These are phyloP conservation scores for Battus philenor DNA, from an alignment of 1,140 invertebrate species.

Conservation along the genomic window DNA sequence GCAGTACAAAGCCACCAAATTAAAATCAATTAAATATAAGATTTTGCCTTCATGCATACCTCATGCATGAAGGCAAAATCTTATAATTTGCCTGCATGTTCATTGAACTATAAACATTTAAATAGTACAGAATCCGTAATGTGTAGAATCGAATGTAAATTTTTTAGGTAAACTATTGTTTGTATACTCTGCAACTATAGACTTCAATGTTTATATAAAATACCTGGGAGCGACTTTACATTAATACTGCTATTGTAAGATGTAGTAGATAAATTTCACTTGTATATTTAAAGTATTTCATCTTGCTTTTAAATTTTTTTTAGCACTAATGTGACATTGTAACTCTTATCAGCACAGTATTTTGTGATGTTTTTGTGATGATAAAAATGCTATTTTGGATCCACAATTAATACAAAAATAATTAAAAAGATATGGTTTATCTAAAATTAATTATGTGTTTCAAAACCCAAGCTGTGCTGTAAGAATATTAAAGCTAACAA, in stretches of 20 bases:
- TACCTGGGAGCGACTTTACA: conserved; percentile 35
- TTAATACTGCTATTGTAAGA: conserved; percentile 62
- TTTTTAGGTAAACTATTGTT: conserved; percentile 1
- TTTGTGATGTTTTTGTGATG: conserved; percentile 13
- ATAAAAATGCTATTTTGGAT: conserved; percentile 14
- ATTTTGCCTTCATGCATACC: no score
- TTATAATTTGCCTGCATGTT: no score
- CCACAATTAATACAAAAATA: conserved; percentile 20
- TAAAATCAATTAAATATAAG: no score
- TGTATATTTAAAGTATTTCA: conserved; percentile 5
- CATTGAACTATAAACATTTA: conserved; percentile 14
- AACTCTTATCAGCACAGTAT: background rate
- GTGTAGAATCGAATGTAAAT: conserved; percentile 6
- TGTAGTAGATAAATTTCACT: conserved; percentile 29
- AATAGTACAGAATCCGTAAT: no score
- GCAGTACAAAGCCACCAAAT: no score
- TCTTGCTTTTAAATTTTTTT: background rate
- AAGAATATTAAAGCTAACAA: conserved; percentile 61
- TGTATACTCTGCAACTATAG: conserved; percentile 22
- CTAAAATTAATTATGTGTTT: conserved; percentile 30
- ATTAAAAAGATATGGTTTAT: conserved; percentile 26
- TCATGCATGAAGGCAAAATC: no score
- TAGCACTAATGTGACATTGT: no score
- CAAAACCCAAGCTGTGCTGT: conserved; percentile 57
- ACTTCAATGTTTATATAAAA: conserved; percentile 28